Percentiles rank a stretch among this genome's conserved stretches.
Evolutionary conservation across 2,797 vertebrate genomes (phyloP).

Genomic region (Anguilla megastoma): DNA sequence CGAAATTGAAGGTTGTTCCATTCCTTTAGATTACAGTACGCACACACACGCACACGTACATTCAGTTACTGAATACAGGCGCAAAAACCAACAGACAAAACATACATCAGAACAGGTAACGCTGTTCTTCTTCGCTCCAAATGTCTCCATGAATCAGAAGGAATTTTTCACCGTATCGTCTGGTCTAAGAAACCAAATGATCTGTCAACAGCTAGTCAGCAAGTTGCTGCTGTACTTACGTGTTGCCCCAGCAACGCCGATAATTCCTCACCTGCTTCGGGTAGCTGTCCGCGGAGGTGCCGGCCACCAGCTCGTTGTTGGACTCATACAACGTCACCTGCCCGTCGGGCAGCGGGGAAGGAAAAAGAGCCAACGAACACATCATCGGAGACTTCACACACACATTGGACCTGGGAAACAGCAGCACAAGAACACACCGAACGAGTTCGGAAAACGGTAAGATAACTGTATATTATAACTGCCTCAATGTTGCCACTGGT

Average conservation of each 20-base stretch:
- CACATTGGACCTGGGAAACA: constrained; percentile 30
- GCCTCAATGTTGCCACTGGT: neutral
- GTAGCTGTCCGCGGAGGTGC: constrained; percentile 61
- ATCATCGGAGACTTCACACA: constrained; percentile 58
- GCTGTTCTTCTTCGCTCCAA: too few relatives aligned
- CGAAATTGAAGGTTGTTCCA: constrained; percentile 76
- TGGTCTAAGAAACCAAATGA: neutral
- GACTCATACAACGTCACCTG: constrained; percentile 82
- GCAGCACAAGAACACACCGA: constrained; percentile 38
- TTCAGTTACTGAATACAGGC: neutral
- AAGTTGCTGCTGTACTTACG: neutral
- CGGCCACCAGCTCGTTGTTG: constrained; percentile 83
- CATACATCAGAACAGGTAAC: neutral
- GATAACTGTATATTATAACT: too few relatives aligned
- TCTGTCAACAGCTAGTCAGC: neutral
- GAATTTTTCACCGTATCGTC: neutral
- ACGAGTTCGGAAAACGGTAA: constrained; percentile 37
- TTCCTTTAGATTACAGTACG: constrained; percentile 65
- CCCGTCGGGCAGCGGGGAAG: constrained; percentile 73
- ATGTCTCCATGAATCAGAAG: neutral
- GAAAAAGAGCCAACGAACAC: constrained; percentile 84
- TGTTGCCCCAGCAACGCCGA: neutral
- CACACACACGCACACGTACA: neutral
- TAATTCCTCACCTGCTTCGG: constrained; percentile 71
- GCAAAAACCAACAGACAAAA: neutral